Evolutionary conservation across 1,140 invertebrate species (phyloP).

Genomic region (Sarcophaga bullata): DNA sequence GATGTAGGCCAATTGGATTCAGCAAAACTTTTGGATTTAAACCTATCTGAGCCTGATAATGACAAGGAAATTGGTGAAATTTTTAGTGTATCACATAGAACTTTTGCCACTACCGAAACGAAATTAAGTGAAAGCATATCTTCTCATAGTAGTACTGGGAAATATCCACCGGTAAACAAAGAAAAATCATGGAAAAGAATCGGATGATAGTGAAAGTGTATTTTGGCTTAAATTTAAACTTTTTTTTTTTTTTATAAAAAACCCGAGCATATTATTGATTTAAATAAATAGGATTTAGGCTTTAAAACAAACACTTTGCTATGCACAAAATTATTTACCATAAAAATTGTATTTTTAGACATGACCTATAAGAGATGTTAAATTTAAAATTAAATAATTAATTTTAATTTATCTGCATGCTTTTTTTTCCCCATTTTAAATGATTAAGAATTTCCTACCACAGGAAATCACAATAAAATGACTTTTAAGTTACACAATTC

Average conservation of each 20-base stretch:
- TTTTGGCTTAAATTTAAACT: slow-evolving; percentile 24
- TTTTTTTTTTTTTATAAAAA: not conserved
- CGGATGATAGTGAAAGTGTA: slow-evolving; percentile 20
- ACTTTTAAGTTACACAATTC: not conserved
- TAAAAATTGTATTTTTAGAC: not conserved
- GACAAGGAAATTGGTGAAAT: slow-evolving; percentile 21
- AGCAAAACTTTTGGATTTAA: not conserved
- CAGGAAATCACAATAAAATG: slow-evolving; percentile 1
- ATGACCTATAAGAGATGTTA: not conserved
- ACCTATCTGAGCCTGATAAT: not conserved
- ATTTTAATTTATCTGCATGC: no score
- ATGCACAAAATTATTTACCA: not conserved
- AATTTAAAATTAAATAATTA: not conserved
- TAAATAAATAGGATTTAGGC: not conserved
- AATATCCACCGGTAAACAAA: not conserved
- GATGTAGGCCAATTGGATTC: not conserved
- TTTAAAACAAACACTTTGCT: not conserved
- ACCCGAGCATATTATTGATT: not conserved
- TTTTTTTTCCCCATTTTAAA: no score
- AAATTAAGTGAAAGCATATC: not conserved
- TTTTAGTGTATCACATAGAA: not conserved
- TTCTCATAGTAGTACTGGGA: not conserved
- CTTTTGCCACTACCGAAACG: not conserved
- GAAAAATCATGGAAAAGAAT: not conserved
- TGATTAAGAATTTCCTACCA: not conserved